Evolutionary conservation across 2,888 invertebrate species (phyloP).

Genomic region (Chironomus tentans): DNA sequence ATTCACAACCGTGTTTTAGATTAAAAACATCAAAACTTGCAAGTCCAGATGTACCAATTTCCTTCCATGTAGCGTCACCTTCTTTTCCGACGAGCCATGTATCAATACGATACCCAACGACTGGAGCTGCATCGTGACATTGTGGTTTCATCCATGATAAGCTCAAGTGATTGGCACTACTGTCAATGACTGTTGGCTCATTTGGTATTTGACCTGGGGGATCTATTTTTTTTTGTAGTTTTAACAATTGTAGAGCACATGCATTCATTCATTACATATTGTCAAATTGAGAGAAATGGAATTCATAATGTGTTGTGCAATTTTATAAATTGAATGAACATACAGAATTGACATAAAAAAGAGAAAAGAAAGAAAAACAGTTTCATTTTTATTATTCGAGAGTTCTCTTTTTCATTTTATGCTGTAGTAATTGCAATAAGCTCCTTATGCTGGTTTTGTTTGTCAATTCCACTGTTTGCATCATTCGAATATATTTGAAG

Average conservation of each 20-base stretch:
- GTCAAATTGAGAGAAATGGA: background rate
- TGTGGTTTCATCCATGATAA: conserved; percentile 74
- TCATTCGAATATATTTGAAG: no score
- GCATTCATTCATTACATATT: background rate
- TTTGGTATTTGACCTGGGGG: conserved; percentile 71
- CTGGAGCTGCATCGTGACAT: conserved; percentile 59
- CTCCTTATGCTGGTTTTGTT: no score
- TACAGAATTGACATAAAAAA: no score
- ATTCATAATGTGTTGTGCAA: background rate
- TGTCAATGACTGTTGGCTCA: conserved; percentile 66
- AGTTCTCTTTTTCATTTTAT: no score
- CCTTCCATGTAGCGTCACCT: conserved; percentile 74
- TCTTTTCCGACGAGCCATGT: conserved; percentile 70
- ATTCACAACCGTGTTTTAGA: conserved; percentile 66
- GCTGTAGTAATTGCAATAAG: no score
- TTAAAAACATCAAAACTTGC: conserved; percentile 78
- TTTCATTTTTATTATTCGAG: no score
- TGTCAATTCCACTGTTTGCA: no score
- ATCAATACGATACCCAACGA: conserved; percentile 74
- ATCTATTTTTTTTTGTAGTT: conserved; percentile 46
- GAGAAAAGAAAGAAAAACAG: no score
- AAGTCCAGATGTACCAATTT: conserved; percentile 69
- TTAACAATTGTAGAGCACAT: background rate
- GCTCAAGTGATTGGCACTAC: conserved; percentile 76
- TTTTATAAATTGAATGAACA: no score